phyloP scores from a whole-genome alignment of 2,888 invertebrate species.

The Brachypterus glaber region DNA sequence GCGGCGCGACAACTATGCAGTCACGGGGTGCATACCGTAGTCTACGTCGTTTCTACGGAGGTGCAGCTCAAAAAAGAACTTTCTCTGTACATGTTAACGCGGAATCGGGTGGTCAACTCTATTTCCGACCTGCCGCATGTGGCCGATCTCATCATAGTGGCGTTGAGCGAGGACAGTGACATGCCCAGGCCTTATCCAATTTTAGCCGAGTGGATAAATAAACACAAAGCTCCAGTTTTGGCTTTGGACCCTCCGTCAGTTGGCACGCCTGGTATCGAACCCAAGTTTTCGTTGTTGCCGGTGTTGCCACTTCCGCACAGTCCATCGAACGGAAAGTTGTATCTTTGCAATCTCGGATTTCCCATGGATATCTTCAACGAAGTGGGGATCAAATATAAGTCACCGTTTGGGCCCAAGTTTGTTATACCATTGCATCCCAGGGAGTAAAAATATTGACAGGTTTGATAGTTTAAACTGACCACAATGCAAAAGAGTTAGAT shows the following conservation, averaged over 20 bases:
- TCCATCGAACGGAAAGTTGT: constrained; percentile 60
- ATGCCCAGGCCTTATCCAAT: constrained; percentile 41
- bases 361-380: constrained; percentile 67
- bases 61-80: constrained; percentile 52
- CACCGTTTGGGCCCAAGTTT: constrained; percentile 78
- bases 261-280: constrained; percentile 51
- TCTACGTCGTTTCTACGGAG: constrained; percentile 36
- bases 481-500: too few species aligned
- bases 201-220: constrained; percentile 59
- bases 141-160: constrained; percentile 49
- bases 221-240: constrained; percentile 61
- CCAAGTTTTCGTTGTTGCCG: constrained; percentile 62
- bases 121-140: constrained; percentile 42
- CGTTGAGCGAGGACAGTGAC: constrained; percentile 43
- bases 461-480: too few species aligned
- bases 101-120: constrained; percentile 48
- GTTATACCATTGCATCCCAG: constrained; percentile 60
- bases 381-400: constrained; percentile 67
- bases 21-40: constrained; percentile 66
- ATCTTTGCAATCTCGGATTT: constrained; percentile 77
- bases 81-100: constrained; percentile 56
- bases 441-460: too few species aligned
- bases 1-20: constrained; percentile 72
- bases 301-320: constrained; percentile 59
- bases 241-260: constrained; percentile 66